Evolutionary conservation across 1,140 invertebrate species (phyloP).

Genomic region (Bombus terrestris): DNA sequence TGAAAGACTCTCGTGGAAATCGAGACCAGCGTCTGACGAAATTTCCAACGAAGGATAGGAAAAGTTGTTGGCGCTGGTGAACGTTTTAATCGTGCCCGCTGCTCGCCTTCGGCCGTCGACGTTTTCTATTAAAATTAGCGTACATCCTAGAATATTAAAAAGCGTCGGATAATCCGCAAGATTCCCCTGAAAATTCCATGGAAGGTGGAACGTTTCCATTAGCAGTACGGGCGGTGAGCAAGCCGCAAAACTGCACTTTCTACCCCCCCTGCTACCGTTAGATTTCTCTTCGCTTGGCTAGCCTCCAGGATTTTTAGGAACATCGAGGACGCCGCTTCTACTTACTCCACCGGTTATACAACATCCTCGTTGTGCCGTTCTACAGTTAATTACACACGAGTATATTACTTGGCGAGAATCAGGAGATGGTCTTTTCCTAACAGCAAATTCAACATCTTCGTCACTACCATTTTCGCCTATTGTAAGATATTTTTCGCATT

Average conservation of each 20-base stretch:
- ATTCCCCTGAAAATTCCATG: background rate
- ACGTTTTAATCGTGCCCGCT: conserved; percentile 15
- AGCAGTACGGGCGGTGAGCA: conserved; percentile 29
- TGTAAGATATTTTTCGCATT: too few relatives aligned
- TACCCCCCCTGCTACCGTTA: too few relatives aligned
- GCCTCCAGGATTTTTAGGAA: conserved; percentile 50
- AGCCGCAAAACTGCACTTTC: conserved; percentile 51
- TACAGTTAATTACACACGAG: conserved; percentile 56
- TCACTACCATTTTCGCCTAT: too few relatives aligned
- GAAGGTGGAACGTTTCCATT: conserved; percentile 52
- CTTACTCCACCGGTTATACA: background rate
- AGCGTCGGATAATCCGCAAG: conserved; percentile 45
- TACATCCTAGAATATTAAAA: conserved; percentile 58
- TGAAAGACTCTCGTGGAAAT: conserved; percentile 4
- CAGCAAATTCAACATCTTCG: background rate
- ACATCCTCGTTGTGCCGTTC: conserved; percentile 31
- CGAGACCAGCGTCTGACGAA: conserved; percentile 14
- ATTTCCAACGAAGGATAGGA: background rate
- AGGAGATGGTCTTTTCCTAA: background rate
- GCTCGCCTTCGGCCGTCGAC: background rate
- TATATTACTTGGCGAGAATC: conserved; percentile 11
- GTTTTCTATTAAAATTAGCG: conserved; percentile 59
- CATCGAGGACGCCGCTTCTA: conserved; percentile 38
- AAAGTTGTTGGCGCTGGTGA: background rate
- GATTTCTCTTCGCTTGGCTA: conserved; percentile 35